Base-by-base conservation (phyloP, 2,888 invertebrate genomes). In the Lepidochrysops patricia region DNA sequence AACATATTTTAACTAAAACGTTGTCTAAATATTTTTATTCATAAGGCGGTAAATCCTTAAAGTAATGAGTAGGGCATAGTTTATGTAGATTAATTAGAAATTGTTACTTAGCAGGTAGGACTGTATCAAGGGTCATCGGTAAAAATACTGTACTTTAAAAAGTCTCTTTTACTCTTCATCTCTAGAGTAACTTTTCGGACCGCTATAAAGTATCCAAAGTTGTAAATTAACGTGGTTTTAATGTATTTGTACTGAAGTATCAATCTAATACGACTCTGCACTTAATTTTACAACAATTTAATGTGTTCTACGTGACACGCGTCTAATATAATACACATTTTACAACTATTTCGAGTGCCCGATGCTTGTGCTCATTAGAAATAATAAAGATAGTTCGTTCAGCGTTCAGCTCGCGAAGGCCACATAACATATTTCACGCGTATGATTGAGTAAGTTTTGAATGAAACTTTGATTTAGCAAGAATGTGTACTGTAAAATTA, bases 391-490 rank as follows among this genome's bases (percentile, higher is more conserved):
- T 3, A 43, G 19, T 43, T 23, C 23, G 12, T 43, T 43, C 23
- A 19, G 43, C 43, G 23, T 43, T 19, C 19, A 19, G 19, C 13
- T 19, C 43, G 19, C 12, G 19, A 43, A 43, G 43, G 43, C 43
- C 43, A 19, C 43, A 43, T n/a, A n/a, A n/a, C n/a, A n/a, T n/a
- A n/a, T 19, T 43, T 43, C 43, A 43, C 19, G 43, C 43, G 43
- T 43, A 43, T 9, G 43, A 43, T 43, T 43, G 43, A 43, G 43
- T 43, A 43, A 43, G 43, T 43, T 43, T 43, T 23, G 43, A 43
- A 43, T 43, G 19, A 43, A 43, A 43, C 19, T 43, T 43, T 43
- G 43, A 43, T 43, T 43, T 43, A 43, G 43, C 43, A 43, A 43
- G 43, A 43, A 19, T 9, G 23, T 43, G 43, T 43, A 43, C 43